Base-by-base conservation (phyloP, 2,113 vertebrate genomes). In the Eublepharis macularius region DNA sequence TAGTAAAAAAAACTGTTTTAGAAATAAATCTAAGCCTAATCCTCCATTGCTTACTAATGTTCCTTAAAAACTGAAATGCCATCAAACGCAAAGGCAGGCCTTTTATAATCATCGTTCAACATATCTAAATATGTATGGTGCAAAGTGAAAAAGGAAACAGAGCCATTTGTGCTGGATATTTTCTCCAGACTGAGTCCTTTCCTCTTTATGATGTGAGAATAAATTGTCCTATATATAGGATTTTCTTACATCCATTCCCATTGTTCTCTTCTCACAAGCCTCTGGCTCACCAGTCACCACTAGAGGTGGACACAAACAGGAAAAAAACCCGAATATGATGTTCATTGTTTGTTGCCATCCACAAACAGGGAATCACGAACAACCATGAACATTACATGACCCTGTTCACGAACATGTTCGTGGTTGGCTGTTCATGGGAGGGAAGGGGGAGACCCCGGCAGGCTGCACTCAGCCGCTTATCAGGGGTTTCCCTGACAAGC, bases 151-250 rank as follows among this genome's bases (percentile, higher is more conserved):
- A 73, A 21, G 82, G 41, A 83, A 87, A 80, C 57, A 26, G 81
- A 68, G 7, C 43, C 54, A 19, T 74, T 80, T 74, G 73, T 47
- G 83, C 82, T 84, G 86, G 66, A 63, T 14, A 89, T 0, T 2
- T 49, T 65, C 63, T 87, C 68, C 13, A 14, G 89, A 90, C 78
- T 90, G 75, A 88, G 90, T 90, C 86, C 86, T 88, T 79, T 90
- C 89, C 57, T 79, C 83, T 87, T 92, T 94, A 87, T 89, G 85
- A 12, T 76, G n/a, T 0, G 5, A 54, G n/a, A 76, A 91, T 3
- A 41, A 63, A 74, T 80, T 85, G 89, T 29, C 43, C 72, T 91
- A 80, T 24, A 86, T 88, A 87, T 86, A 91, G 90, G 9, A 2
- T 51, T 6, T 76, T 76, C 26, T 41, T 29, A 51, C 19, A 79